Conservation (phyloP, 2,888 invertebrate species). For the Drosophila birchii region DNA sequence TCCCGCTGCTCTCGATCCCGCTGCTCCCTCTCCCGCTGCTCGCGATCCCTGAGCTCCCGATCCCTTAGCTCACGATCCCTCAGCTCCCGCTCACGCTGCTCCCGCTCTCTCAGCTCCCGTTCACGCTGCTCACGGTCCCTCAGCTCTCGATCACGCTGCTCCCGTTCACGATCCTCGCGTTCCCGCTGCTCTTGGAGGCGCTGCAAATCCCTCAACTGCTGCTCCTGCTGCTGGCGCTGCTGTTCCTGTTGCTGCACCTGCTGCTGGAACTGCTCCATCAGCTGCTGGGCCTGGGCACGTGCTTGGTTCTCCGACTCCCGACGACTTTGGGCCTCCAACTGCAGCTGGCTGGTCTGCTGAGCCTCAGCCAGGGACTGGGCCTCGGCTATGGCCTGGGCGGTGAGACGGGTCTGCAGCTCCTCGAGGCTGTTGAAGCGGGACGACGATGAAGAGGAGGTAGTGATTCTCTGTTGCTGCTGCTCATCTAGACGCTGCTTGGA, state of each 20-base stretch:
- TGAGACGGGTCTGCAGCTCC: slow-evolving; percentile 76
- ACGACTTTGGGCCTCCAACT: slow-evolving; percentile 86
- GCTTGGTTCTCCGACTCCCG: slow-evolving; percentile 87
- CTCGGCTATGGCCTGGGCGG: slow-evolving; percentile 82
- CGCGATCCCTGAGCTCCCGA: slow-evolving; percentile 61
- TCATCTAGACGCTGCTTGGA: slow-evolving; percentile 83
- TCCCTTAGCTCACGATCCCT: slow-evolving; percentile 59
- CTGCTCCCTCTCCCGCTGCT: slow-evolving; percentile 67
- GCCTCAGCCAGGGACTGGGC: slow-evolving; percentile 80
- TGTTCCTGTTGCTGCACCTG: slow-evolving; percentile 81
- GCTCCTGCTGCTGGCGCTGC: slow-evolving; percentile 67
- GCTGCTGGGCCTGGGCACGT: slow-evolving; percentile 80
- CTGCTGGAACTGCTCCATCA: slow-evolving; percentile 83
- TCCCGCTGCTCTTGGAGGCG: slow-evolving; percentile 64
- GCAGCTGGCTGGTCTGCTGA: slow-evolving; percentile 79
- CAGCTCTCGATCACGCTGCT: slow-evolving; percentile 65
- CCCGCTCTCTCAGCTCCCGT: slow-evolving; percentile 59
- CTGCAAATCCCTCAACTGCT: slow-evolving; percentile 76
- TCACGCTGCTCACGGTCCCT: slow-evolving; percentile 63
- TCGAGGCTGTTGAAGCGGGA: slow-evolving; percentile 81
- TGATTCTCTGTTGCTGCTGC: slow-evolving; percentile 50
- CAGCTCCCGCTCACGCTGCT: slow-evolving; percentile 76
- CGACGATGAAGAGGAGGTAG: slow-evolving; percentile 56
- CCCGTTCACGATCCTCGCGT: slow-evolving; percentile 58
- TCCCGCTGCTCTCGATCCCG: slow-evolving; percentile 55